Base-by-base conservation (phyloP, 2,797 vertebrate species). In the Carduelis carduelis region DNA sequence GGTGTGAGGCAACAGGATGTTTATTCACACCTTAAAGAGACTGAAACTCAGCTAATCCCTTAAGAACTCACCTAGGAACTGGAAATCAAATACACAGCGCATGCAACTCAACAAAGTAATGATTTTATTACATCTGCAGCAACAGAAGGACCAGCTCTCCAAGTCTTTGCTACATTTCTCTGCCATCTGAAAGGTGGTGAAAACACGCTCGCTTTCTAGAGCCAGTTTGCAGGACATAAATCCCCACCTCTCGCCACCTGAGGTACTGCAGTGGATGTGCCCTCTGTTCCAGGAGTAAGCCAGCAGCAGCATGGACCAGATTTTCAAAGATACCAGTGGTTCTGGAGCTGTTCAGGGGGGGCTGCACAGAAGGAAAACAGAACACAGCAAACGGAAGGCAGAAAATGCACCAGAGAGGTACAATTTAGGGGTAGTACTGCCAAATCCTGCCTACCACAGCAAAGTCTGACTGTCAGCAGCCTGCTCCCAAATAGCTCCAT, bases 41-140 rank as follows among this genome's bases (percentile, higher is more conserved):
- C 83, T 94, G 93, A 94, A 95, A 94, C 83, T 90, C 94, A n/a
- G 70, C 53, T 94, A 95, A 95, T 96, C 91, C 93, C 77, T 77
- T 84, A 91, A 91, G 88, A 94, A 64, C 91, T 88, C 77, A 70
- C 34, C 46, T 27, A 89, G 43, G 89, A 93, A 87, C 61, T 55
- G 65, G 49, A 90, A 78, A 90, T 76, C 74, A 89, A 52, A 74
- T 52, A 59, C 56, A 90, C 60, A 64, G 27, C 10, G 28, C 60
- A 47, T 44, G 60, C 46, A 87, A 57, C 53, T 88, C 64, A 37
- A 39, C 21, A n/a, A 95, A 86, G 44, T 56, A 91, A 91, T 47
- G 77, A 82, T 91, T 95, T 90, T 86, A 85, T 77, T 87, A 70
- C 34, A 64, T 47, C 53, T 47, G 35, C 24, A 63, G 56, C 64